Conservation (phyloP, 2,113 vertebrate species). For the Protomyctophum bolini region DNA sequence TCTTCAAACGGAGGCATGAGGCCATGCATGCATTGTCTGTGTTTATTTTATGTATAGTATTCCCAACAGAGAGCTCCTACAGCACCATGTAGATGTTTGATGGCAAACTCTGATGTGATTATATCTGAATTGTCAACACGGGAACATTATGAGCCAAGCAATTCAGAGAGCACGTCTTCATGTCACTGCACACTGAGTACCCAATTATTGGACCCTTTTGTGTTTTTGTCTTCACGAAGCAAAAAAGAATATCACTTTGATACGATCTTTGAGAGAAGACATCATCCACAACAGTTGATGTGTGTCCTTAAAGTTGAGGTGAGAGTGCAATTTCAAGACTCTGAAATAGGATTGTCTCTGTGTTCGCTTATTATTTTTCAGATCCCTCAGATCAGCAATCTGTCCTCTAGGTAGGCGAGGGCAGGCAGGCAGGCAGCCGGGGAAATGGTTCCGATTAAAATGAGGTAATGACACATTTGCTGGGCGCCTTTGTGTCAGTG, state of each 20-base stretch:
- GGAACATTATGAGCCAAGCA: conserved; percentile 11
- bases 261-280: conserved; percentile 28
- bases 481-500: conserved; percentile 64
- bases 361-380: conserved; percentile 36
- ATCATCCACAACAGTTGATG: conserved; percentile 18
- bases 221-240: background rate
- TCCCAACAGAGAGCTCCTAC: background rate
- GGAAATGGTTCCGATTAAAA: conserved; percentile 75
- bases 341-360: conserved; percentile 51
- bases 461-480: conserved; percentile 76
- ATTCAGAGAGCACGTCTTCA: conserved; percentile 2
- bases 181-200: conserved; percentile 14
- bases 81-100: conserved; percentile 1
- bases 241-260: conserved; percentile 4
- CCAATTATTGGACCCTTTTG: background rate
- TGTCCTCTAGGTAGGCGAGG: conserved; percentile 60
- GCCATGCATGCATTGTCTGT: background rate
- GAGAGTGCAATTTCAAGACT: conserved; percentile 37
- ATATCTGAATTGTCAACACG: conserved; percentile 12
- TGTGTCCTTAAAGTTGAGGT: conserved; percentile 52
- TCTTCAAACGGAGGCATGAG: background rate
- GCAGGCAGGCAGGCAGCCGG: conserved; percentile 34
- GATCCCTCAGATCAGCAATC: conserved; percentile 65
- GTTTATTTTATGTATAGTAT: background rate
- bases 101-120: conserved; percentile 7